Percentiles rank a stretch among this genome's conserved stretches.
phyloP scores from a whole-genome alignment of 2,113 vertebrate species.

The Camelus bactrianus region DNA sequence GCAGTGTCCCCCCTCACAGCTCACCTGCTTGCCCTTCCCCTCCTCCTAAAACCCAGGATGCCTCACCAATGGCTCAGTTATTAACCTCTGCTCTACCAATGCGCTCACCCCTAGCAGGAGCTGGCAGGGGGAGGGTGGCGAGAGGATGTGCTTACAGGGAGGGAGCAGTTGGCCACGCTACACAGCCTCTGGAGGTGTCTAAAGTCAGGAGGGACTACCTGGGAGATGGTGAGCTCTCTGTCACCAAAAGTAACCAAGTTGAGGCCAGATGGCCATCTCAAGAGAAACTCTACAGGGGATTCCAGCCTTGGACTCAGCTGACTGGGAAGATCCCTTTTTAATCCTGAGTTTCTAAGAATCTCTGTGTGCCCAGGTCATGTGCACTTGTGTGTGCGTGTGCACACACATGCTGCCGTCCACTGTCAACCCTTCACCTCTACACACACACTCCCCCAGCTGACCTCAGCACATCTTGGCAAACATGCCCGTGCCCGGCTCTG shows the following conservation, averaged over 20 bases:
- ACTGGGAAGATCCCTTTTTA: slow-evolving; percentile 22
- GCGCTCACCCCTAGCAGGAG: slow-evolving; percentile 1
- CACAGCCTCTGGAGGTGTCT: not conserved
- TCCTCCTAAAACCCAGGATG: not conserved
- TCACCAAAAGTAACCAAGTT: not conserved
- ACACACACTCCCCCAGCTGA: not conserved
- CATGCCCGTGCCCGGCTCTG: not conserved
- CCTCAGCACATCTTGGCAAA: slow-evolving; percentile 52
- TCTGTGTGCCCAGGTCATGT: not conserved
- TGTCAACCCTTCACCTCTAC: not conserved
- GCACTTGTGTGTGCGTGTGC: not conserved
- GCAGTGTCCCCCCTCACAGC: not conserved
- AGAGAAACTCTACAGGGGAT: not conserved
- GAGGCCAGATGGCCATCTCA: slow-evolving; percentile 10
- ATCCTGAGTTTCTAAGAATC: slow-evolving; percentile 60
- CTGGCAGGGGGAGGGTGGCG: not conserved
- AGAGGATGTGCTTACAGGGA: not conserved
- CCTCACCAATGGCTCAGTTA: not conserved
- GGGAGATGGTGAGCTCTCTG: not conserved
- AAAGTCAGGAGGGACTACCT: not conserved
- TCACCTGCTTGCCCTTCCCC: not conserved
- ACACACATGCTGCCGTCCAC: not conserved
- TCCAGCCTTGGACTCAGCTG: not conserved
- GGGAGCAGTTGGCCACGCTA: slow-evolving; percentile 10
- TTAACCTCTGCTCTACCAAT: slow-evolving; percentile 56